Evolutionary conservation across 2,888 invertebrate species (phyloP).

Genomic region (Uropetala carovei): DNA sequence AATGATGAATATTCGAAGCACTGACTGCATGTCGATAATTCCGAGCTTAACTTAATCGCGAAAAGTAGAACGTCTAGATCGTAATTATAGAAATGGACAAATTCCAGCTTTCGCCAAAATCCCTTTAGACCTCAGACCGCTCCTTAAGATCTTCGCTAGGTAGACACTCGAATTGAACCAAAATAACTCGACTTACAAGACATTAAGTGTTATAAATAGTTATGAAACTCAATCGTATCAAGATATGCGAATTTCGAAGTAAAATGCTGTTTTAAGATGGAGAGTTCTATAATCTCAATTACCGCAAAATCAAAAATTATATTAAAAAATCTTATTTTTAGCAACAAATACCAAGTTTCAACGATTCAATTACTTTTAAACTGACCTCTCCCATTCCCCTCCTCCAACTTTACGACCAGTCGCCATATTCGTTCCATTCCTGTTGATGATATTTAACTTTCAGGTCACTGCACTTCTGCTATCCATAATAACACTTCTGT

Average conservation of each 20-base stretch:
- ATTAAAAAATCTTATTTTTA: not conserved
- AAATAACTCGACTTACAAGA: constrained; percentile 61
- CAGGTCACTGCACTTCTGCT: constrained; percentile 64
- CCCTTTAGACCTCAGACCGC: not conserved
- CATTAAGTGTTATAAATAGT: constrained; percentile 57
- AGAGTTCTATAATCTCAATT: not conserved
- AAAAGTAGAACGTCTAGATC: not conserved
- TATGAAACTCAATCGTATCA: constrained; percentile 38
- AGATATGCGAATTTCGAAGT: not conserved
- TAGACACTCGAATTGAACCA: constrained; percentile 47
- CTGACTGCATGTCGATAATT: no score
- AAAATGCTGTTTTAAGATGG: not conserved
- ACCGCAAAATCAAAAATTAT: not conserved
- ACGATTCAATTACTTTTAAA: not conserved
- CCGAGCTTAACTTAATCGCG: no score
- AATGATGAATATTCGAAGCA: no score
- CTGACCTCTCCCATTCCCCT: constrained; percentile 63
- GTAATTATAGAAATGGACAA: not conserved
- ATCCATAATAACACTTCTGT: constrained; percentile 36
- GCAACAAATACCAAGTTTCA: not conserved
- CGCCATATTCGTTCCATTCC: constrained; percentile 63
- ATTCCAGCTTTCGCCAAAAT: not conserved
- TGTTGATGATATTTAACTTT: constrained; percentile 54
- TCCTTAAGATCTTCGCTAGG: constrained; percentile 33
- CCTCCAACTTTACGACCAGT: constrained; percentile 60